Conservation (phyloP, 1,140 invertebrate genomes). For the Macrosteles quadrilineatus region DNA sequence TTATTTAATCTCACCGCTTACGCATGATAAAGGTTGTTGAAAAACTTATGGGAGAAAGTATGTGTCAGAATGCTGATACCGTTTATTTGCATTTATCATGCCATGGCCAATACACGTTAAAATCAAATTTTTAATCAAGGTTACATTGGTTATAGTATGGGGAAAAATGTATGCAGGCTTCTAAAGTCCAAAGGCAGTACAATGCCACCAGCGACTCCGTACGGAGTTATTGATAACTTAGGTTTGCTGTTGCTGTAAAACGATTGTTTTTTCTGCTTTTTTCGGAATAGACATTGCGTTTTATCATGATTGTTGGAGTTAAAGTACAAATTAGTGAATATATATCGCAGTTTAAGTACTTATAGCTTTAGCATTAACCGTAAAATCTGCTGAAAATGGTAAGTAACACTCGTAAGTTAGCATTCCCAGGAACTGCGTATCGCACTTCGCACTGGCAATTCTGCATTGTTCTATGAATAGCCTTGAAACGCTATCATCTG, state of each 20-base stretch:
- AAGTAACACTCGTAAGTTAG: background rate
- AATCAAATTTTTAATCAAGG: too few relatives aligned
- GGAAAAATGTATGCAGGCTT: too few relatives aligned
- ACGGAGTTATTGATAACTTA: conserved; percentile 22
- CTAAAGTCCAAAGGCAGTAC: too few relatives aligned
- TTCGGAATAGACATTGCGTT: conserved; percentile 1
- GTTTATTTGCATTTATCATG: too few relatives aligned
- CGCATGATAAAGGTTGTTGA: too few relatives aligned
- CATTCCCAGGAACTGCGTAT: background rate
- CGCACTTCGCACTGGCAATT: background rate
- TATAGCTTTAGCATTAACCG: background rate
- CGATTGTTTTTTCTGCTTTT: conserved; percentile 21
- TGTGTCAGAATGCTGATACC: too few relatives aligned
- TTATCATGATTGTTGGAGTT: conserved; percentile 12
- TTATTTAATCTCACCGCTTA: too few relatives aligned
- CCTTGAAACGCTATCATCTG: conserved; percentile 41
- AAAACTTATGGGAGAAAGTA: too few relatives aligned
- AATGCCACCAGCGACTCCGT: conserved; percentile 14
- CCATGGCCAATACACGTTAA: too few relatives aligned
- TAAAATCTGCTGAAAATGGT: background rate
- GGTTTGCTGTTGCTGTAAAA: background rate
- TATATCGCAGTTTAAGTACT: background rate
- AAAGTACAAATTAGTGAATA: too few relatives aligned
- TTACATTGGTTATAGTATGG: too few relatives aligned
- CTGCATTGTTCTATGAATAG: conserved; percentile 35